These are phyloP conservation scores for Drosophila nikananu DNA, from an alignment of 1,140 invertebrate species.

Conservation along the genomic window DNA sequence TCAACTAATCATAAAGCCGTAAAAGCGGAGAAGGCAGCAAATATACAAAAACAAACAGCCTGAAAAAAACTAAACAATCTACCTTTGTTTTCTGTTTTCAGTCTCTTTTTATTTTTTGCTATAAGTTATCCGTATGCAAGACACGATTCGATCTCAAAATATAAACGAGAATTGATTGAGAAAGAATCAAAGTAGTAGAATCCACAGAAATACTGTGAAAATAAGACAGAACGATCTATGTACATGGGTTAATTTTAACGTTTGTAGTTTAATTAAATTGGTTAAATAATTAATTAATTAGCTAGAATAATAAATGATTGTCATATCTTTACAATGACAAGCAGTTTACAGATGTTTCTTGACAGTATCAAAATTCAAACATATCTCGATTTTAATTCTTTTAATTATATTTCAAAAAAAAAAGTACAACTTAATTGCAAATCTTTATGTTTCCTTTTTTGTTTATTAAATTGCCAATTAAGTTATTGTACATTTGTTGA, in stretches of 20 bases:
- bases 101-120: slow-evolving; percentile 1
- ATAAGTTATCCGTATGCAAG: slow-evolving; percentile 19
- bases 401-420: not conserved
- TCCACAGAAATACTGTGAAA: not conserved
- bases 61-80: slow-evolving; percentile 38
- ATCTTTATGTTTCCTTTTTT: not conserved
- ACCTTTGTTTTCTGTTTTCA: slow-evolving; percentile 25
- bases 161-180: slow-evolving; percentile 9
- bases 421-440: not conserved
- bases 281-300: not conserved
- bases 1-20: slow-evolving; percentile 60
- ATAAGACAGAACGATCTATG: not conserved
- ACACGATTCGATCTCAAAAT: slow-evolving; percentile 24
- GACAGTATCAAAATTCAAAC: not conserved
- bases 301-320: too few relatives aligned
- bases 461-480: slow-evolving; percentile 8
- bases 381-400: not conserved
- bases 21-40: slow-evolving; percentile 37
- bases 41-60: slow-evolving; percentile 45
- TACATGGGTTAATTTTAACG: too few relatives aligned
- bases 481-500: not conserved
- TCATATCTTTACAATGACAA: not conserved
- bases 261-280: not conserved
- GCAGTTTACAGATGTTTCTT: not conserved
- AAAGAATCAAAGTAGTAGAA: not conserved